A percentile compares a stretch with the other conserved stretches of the same genome.
These are phyloP conservation scores for Mirza zaza DNA, from an alignment of 2,113 vertebrate genomes.

Conservation along the genomic window DNA sequence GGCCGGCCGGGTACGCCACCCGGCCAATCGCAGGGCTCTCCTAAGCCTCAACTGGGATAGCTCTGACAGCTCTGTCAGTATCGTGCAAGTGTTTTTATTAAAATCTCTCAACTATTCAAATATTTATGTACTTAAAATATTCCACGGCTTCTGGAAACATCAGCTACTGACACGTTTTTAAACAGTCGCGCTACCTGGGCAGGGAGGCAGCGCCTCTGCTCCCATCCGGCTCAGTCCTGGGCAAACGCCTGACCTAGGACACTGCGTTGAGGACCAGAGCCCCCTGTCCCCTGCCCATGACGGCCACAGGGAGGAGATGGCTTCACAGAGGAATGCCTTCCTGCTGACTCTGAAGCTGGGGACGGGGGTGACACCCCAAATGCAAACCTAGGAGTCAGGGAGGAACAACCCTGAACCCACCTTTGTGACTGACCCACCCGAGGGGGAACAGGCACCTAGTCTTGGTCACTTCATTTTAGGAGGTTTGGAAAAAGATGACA, in stretches of 20 bases:
- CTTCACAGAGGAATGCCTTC: fast-evolving
- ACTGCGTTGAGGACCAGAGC: neutral
- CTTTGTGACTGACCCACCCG: neutral
- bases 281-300: too few relatives aligned
- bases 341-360: neutral
- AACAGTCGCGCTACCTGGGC: neutral
- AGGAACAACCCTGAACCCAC: neutral
- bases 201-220: neutral
- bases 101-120: conserved; percentile 5
- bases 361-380: neutral
- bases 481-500: neutral
- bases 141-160: neutral
- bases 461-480: neutral
- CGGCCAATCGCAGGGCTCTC: neutral
- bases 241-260: fast-evolving
- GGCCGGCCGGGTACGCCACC: neutral
- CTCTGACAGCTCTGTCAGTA: conserved; percentile 23
- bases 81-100: neutral
- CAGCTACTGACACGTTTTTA: neutral
- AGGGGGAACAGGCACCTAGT: too few relatives aligned
- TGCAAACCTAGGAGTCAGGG: too few relatives aligned
- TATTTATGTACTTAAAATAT: neutral
- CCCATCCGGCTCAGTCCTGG: too few relatives aligned
- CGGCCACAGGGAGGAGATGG: neutral
- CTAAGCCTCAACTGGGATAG: neutral